These are phyloP conservation scores for Molossus molossus DNA, from an alignment of 2,797 vertebrate genomes.

Conservation along the genomic window DNA sequence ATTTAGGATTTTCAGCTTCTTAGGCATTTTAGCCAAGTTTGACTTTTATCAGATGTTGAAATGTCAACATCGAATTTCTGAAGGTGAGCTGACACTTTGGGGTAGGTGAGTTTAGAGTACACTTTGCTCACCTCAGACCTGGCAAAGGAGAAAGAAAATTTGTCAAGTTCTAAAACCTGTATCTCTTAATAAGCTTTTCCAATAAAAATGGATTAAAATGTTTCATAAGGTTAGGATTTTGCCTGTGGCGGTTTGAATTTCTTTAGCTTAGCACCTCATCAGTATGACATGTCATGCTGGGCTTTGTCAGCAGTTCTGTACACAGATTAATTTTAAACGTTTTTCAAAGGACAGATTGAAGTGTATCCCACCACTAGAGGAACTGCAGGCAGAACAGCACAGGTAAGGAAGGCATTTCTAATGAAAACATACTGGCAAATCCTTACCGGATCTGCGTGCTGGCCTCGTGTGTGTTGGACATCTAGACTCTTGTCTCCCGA, in stretches of 20 bases:
- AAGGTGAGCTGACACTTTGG: constrained; percentile 76
- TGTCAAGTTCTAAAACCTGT: constrained; percentile 71
- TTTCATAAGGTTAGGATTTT: constrained; percentile 72
- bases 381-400: neutral
- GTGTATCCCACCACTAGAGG: neutral
- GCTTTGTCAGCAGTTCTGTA: constrained; percentile 80
- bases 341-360: constrained; percentile 78
- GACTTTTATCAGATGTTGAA: constrained; percentile 58
- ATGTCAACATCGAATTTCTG: constrained; percentile 71
- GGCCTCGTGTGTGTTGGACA: neutral
- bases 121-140: constrained; percentile 34
- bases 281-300: constrained; percentile 67
- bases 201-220: constrained; percentile 85
- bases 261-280: constrained; percentile 74
- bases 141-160: constrained; percentile 77
- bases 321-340: constrained; percentile 82
- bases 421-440: neutral
- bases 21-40: constrained; percentile 43
- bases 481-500: accelerated
- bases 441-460: neutral
- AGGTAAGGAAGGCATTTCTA: neutral
- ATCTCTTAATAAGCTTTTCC: constrained; percentile 77
- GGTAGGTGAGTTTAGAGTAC: constrained; percentile 66
- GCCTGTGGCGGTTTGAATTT: constrained; percentile 76
- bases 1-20: constrained; percentile 62